phyloP scores from a whole-genome alignment of 2,888 invertebrate species.

The Drosophila diplacantha region DNA sequence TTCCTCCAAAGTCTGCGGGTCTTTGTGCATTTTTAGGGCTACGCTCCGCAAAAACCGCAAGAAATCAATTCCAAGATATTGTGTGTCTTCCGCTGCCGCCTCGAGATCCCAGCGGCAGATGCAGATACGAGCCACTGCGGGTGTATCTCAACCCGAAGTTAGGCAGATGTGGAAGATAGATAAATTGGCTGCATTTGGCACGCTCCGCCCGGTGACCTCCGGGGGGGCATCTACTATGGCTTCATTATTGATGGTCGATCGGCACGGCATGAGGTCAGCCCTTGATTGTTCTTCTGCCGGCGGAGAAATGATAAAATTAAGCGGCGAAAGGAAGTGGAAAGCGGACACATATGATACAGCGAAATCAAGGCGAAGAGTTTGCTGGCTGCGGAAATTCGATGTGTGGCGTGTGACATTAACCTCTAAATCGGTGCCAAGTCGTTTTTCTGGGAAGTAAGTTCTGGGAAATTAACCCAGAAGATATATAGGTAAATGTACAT shows the following conservation, averaged over 20 bases:
- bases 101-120: conserved; percentile 40
- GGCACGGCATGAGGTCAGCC: conserved; percentile 65
- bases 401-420: conserved; percentile 61
- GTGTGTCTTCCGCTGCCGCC: conserved; percentile 69
- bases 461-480: background rate
- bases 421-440: background rate
- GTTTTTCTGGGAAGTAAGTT: background rate
- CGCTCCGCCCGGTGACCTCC: conserved; percentile 46
- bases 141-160: background rate
- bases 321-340: conserved; percentile 67
- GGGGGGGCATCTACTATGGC: conserved; percentile 6
- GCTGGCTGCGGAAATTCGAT: conserved; percentile 49
- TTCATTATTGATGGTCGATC: conserved; percentile 69
- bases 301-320: conserved; percentile 6
- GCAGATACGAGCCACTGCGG: conserved; percentile 1
- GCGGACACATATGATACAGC: conserved; percentile 35
- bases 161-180: conserved; percentile 43
- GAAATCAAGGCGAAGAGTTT: conserved; percentile 49
- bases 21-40: conserved; percentile 67
- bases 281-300: conserved; percentile 16
- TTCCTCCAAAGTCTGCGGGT: conserved; percentile 19
- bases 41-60: conserved; percentile 67
- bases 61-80: conserved; percentile 74
- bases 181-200: conserved; percentile 58
- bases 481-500: too few species aligned